Base-by-base conservation (phyloP, 35 echinoderm and acorn worm species). In the Antedon bifida region DNA sequence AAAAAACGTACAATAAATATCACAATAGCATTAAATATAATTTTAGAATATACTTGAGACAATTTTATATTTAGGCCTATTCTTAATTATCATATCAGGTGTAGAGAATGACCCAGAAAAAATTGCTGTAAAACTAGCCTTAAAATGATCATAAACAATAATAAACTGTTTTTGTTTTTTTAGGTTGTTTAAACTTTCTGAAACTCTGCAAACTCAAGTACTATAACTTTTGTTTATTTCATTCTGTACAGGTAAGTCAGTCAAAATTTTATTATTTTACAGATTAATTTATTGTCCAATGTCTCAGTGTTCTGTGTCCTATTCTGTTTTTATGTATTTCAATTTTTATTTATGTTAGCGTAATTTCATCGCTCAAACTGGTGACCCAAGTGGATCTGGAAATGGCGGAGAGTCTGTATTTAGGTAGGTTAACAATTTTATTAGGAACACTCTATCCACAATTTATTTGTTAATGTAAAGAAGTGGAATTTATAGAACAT, bases 351-450 rank as follows among this genome's bases (percentile, higher is more conserved):
- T 88, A n/a, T 74, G 74, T 0, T 80, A 96, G 93, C 86, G 87
- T 33, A 91, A 91, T 80, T 96, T 96, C 42, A 96, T 87, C 36
- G 89, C 89, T 46, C 93, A 96, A 45, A 96, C 86, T 17, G 93
- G 93, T 42, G 93, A 96, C 83, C 93, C 93, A 33, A 89, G 89
- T 77, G 87, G 89, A 34, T 89, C 89, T 46, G 93, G 93, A 29
- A 89, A 86, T 64, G 93, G 93, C 46, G 93, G 93, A 36, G 84
- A 85, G 17, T 96, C 89, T 32, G 5, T 96, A 26, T 96, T 91
- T 30, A 83, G 89, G 93, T 96, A 73, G 82, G 91, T 16, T 2
- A 64, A 42, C n/a, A n/a, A n/a, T n/a, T n/a, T n/a, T n/a, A n/a
- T n/a, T n/a, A n/a, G n/a, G n/a, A n/a, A n/a, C 38, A 44, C 21